phyloP scores from a whole-genome alignment of 2,888 invertebrate species.

The Melanophora roralis region DNA sequence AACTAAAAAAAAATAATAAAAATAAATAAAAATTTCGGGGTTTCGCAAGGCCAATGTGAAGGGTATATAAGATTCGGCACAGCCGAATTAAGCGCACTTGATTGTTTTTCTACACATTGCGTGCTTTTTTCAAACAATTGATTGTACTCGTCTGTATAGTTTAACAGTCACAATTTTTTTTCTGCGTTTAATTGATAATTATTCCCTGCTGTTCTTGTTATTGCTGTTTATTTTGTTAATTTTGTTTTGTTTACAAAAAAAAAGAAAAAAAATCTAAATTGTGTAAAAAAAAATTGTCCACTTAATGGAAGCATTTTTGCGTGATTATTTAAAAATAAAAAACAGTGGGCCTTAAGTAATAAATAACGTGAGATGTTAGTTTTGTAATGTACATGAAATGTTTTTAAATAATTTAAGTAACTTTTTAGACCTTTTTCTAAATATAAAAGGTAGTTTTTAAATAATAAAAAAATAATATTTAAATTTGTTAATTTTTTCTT shows the following conservation, averaged over 20 bases:
- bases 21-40: too few relatives aligned
- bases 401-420: too few relatives aligned
- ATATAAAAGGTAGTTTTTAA: too few relatives aligned
- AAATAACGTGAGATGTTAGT: too few relatives aligned
- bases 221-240: neutral
- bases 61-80: too few relatives aligned
- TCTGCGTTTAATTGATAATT: slow-evolving; percentile 32
- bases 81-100: too few relatives aligned
- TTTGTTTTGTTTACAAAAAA: slow-evolving; percentile 9
- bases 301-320: slow-evolving; percentile 15
- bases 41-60: too few relatives aligned
- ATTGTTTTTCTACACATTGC: neutral
- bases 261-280: slow-evolving; percentile 15
- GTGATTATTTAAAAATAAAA: neutral
- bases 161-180: neutral
- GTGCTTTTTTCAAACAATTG: neutral
- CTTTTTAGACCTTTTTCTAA: too few relatives aligned
- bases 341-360: neutral
- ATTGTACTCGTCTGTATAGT: neutral
- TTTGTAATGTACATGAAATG: too few relatives aligned
- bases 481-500: too few relatives aligned
- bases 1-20: too few relatives aligned
- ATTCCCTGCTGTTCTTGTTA: slow-evolving; percentile 10
- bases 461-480: too few relatives aligned
- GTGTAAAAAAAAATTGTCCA: neutral